A percentile compares a stretch with the other conserved stretches of the same genome.
These are phyloP conservation scores for Eciton burchellii DNA, from an alignment of 1,140 invertebrate species.

Conservation along the genomic window DNA sequence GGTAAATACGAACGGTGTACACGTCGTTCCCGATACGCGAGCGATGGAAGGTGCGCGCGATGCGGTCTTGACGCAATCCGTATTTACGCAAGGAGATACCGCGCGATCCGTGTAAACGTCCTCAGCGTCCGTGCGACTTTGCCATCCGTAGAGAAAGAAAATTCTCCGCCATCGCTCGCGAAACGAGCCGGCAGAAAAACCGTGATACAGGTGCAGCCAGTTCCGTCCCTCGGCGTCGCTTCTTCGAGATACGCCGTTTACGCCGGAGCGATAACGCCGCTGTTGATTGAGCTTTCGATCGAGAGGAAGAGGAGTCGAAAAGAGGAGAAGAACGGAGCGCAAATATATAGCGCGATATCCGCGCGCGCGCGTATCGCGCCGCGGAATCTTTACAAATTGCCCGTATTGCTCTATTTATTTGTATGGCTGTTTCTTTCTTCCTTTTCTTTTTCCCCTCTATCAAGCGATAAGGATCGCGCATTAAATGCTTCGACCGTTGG, in stretches of 20 bases:
- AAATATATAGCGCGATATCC: too few species aligned
- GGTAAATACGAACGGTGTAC: constrained; percentile 51
- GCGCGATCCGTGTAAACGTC: constrained; percentile 40
- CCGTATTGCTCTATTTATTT: not conserved
- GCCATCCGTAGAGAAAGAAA: constrained; percentile 24
- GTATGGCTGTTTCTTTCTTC: too few species aligned
- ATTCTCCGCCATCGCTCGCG: constrained; percentile 13
- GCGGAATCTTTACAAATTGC: not conserved
- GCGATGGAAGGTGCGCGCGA: constrained; percentile 51
- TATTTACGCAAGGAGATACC: constrained; percentile 69
- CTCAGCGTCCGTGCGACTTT: not conserved
- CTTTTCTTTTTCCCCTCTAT: too few species aligned
- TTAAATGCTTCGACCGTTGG: too few species aligned
- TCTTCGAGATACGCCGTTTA: constrained; percentile 8
- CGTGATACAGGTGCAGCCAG: not conserved
- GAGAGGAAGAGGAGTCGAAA: too few species aligned
- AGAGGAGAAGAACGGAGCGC: not conserved
- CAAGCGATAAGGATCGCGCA: too few species aligned
- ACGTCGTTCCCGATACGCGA: constrained; percentile 1
- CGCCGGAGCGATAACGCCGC: not conserved
- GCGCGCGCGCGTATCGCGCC: not conserved
- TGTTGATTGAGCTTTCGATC: not conserved
- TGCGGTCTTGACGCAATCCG: constrained; percentile 60
- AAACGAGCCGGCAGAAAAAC: not conserved
- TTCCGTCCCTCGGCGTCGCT: not conserved